Evolutionary conservation across 92 coral and sea anemone genomes (phyloP).

Genomic region (Paramuricea clavata): DNA sequence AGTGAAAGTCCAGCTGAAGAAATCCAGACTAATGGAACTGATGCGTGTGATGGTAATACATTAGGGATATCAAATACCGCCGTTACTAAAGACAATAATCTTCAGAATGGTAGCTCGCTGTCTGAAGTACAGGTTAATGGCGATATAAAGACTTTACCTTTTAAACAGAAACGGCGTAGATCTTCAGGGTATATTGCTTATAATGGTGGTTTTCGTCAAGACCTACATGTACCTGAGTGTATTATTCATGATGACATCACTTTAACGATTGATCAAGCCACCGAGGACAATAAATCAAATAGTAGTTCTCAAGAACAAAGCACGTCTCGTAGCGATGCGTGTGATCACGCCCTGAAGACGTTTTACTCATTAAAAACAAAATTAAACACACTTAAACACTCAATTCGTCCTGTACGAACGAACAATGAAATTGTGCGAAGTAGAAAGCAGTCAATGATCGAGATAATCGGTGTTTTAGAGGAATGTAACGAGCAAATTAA

Average conservation of each 20-base stretch:
- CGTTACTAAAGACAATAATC: background rate
- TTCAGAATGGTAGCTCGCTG: conserved; percentile 17
- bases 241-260: conserved; percentile 12
- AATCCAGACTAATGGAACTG: background rate
- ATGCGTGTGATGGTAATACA: background rate
- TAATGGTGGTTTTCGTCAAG: background rate
- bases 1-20: background rate
- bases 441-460: conserved; percentile 30
- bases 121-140: conserved; percentile 5
- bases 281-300: background rate
- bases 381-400: conserved; percentile 23
- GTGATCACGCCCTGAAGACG: conserved; percentile 24
- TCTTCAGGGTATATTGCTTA: background rate
- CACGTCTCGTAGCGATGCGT: conserved; percentile 12
- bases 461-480: background rate
- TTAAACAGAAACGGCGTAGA: background rate
- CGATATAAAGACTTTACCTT: background rate
- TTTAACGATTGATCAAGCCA: background rate
- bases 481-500: conserved; percentile 32
- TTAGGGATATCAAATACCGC: background rate
- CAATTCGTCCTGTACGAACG: conserved; percentile 22
- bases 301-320: background rate
- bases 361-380: conserved; percentile 30
- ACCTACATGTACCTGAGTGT: background rate
- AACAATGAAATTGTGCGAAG: conserved; percentile 29